Base-by-base conservation (phyloP, 2,888 invertebrate species). In the Dryadula phaetusa region DNA sequence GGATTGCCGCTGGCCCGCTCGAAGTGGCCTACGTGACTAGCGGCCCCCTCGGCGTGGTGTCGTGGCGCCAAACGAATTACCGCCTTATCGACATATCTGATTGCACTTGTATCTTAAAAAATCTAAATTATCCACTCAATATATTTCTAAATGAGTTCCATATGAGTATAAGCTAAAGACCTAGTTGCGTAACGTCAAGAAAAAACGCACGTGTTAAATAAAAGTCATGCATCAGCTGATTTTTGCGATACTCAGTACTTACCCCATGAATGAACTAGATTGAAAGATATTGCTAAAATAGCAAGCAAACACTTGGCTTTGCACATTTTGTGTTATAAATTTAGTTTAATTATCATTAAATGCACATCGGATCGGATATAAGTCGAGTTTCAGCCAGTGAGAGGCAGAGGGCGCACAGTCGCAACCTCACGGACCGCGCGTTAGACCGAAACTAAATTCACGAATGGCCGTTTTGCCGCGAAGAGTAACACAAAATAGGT, bases 11-110 rank as follows among this genome's bases (percentile, higher is more conserved):
- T 69, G 67, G 71, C 64, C 75, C 77, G 79, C 76, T 79, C 81
- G 74, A 75, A 82, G 85, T 91, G 90, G 93, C 92, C 88, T 93
- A 93, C 93, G 93, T 93, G 93, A 93, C 93, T 88, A 75, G 77
- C 80, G 81, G 85, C 77, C 82, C 83, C 85, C 83, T 79, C 75
- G 86, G 85, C 88, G 92, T 93, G 93, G 93, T 87, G 77, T 70
- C 78, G 82, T 80, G 82, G 86, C 80, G 93, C 89, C 85, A 91
- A 86, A 86, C 93, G 79, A 93, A 87, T 82, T 88, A 84, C 84
- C 85, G 86, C 85, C 89, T 85, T 91, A 90, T 84, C 78, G 85
- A 88, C 87, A 81, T 75, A 70, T 76, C 75, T 74, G 75, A 69
- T 70, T 64, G 67, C 71, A 60, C 28, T 46, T 66, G 69, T 72